phyloP scores from a whole-genome alignment of 1,140 invertebrate genomes.

The Hyphantria cunea region DNA sequence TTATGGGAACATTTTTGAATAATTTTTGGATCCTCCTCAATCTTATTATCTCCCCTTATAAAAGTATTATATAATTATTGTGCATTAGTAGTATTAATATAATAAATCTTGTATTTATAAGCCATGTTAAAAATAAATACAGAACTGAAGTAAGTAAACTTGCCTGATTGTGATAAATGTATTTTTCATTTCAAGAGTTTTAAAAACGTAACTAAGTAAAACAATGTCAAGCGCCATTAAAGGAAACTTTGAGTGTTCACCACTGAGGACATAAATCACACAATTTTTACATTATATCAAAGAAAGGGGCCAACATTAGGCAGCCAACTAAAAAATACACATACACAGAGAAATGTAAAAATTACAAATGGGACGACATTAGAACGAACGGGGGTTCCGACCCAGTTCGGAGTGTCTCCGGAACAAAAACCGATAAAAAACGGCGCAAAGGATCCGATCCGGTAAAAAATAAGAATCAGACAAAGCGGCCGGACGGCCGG shows the following conservation, averaged over 20 bases:
- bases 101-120: no score
- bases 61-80: no score
- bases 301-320: slow-evolving; percentile 51
- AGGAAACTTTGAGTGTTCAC: slow-evolving; percentile 11
- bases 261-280: slow-evolving; percentile 20
- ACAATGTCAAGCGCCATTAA: background rate
- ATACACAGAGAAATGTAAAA: slow-evolving; percentile 52
- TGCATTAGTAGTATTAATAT: no score
- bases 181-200: no score
- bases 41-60: no score
- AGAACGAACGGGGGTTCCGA: slow-evolving; percentile 59
- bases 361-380: slow-evolving; percentile 74
- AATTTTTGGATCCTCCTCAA: no score
- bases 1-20: no score
- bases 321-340: slow-evolving; percentile 35
- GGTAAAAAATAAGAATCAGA: slow-evolving; percentile 81
- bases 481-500: slow-evolving; percentile 64
- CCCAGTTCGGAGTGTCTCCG: slow-evolving; percentile 54
- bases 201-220: background rate
- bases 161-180: no score
- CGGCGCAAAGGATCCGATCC: slow-evolving; percentile 72
- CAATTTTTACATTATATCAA: slow-evolving; percentile 29
- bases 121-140: no score
- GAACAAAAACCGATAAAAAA: slow-evolving; percentile 81
- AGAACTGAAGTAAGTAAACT: no score